Evolutionary conservation across 2,888 invertebrate species (phyloP).

Genomic region (Pyrrhosoma nymphula): DNA sequence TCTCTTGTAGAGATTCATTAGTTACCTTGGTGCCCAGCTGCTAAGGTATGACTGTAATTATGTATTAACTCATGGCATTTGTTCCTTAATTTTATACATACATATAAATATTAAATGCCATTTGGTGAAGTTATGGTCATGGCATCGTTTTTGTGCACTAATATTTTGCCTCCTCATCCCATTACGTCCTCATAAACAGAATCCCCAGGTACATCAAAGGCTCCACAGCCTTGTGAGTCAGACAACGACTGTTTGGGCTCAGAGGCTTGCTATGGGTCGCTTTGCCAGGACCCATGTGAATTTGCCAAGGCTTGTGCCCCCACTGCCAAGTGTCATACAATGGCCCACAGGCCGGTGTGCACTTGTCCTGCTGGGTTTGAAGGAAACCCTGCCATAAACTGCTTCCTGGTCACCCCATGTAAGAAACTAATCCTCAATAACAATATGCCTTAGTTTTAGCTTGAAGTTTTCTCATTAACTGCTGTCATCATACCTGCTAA

Average conservation of each 20-base stretch:
- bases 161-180: conserved; percentile 60
- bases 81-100: background rate
- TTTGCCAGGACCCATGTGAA: conserved; percentile 82
- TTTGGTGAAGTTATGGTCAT: background rate
- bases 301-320: conserved; percentile 76
- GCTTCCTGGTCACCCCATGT: conserved; percentile 88
- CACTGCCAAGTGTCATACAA: conserved; percentile 76
- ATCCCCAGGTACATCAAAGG: conserved; percentile 72
- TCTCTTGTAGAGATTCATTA: too few species aligned
- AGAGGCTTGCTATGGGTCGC: conserved; percentile 76
- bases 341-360: conserved; percentile 76
- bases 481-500: background rate
- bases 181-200: conserved; percentile 69
- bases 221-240: conserved; percentile 75
- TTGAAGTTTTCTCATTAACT: background rate
- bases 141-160: conserved; percentile 1
- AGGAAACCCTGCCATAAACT: conserved; percentile 90
- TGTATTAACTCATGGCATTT: background rate
- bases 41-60: background rate
- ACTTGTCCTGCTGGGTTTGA: conserved; percentile 89
- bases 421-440: conserved; percentile 78
- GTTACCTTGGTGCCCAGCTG: too few species aligned
- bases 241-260: conserved; percentile 76
- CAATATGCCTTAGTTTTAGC: background rate
- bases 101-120: background rate